Evolutionary conservation across 2,113 vertebrate genomes (phyloP), one percentile per base, ranked within the genome.

Genomic region (Pungitius pungitius): DNA sequence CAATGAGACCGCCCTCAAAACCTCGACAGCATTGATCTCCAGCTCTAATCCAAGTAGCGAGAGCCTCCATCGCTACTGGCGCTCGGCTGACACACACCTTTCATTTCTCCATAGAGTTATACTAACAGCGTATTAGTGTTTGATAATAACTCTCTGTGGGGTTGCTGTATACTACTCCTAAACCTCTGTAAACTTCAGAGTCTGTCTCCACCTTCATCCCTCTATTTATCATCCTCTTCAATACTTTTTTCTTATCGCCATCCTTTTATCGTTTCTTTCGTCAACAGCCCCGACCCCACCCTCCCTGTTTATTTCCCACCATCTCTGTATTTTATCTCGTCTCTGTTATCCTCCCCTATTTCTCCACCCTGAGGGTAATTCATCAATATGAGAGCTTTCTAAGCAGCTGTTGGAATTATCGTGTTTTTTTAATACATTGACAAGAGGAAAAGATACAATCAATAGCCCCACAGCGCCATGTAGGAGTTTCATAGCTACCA

Each of bases 361-460:
- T 54, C 27, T 26, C 39, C 72, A 65, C 49, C 47, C 35, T 51
- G 20, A 55, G 64, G 65, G 76, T 75, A 49, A 78, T 80, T 77
- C 64, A 86, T 88, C 75, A 63, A 58, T 47, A 71, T 62, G 54
- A 70, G 42, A 39, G 77, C 80, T 83, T 84, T 87, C 73, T 69
- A 75, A 76, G 84, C 80, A 83, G 78, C 75, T 88, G 75, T 69
- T 84, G 40, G 42, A 47, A 56, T 67, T 70, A 70, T 80, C 26
- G 2, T 43, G 40, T 63, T 61, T 75, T 57, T 33, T 39, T 40
- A 42, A 51, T 27, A 47, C 69, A 81, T 66, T 79, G 75, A 85
- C 69, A 81, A 64, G 59, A 75, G 80, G 71, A 74, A 70, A 55
- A 43, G 82, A 83, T 86, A 73, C 42, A 75, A 88, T 88, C 84